These are phyloP conservation scores for Cyclophora punctaria DNA, from an alignment of 2,888 invertebrate species.

Conservation along the genomic window DNA sequence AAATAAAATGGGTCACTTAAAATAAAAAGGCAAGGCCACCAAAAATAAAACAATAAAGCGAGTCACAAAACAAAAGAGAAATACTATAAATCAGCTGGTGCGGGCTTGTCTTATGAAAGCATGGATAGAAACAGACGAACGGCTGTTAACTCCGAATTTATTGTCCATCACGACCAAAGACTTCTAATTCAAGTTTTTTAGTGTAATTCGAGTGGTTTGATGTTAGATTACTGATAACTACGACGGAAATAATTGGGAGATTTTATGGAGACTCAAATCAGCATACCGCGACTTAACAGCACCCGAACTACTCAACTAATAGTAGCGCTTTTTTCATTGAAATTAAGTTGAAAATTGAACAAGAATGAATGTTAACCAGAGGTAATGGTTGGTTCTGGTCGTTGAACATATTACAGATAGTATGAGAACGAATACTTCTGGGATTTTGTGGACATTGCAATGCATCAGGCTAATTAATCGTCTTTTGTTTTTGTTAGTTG, in stretches of 20 bases:
- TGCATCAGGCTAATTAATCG: conserved; percentile 34
- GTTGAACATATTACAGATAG: conserved; percentile 33
- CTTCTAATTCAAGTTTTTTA: conserved; percentile 60
- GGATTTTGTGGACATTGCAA: conserved; percentile 32
- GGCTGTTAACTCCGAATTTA: conserved; percentile 61
- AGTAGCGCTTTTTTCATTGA: conserved; percentile 1
- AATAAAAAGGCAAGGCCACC: conserved; percentile 24
- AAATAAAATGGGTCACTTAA: conserved; percentile 29
- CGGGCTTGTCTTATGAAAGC: conserved; percentile 41
- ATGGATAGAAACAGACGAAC: conserved; percentile 40
- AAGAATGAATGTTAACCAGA: conserved; percentile 23
- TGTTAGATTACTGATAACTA: conserved; percentile 58
- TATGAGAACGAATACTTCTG: conserved; percentile 16
- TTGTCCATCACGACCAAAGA: conserved; percentile 53
- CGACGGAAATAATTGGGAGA: conserved; percentile 60
- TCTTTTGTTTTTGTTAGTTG: conserved; percentile 14
- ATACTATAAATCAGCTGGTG: conserved; percentile 51
- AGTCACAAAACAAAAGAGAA: conserved; percentile 40
- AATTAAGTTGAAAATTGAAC: conserved; percentile 31
- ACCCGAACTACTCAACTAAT: neutral
- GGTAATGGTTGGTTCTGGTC: conserved; percentile 40
- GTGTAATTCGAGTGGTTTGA: conserved; percentile 63
- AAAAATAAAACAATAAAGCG: conserved; percentile 41
- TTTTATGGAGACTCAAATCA: conserved; percentile 39
- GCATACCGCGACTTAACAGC: neutral